Base-by-base conservation (phyloP, 2,888 invertebrate genomes). In the Cheilosia vulpina region DNA sequence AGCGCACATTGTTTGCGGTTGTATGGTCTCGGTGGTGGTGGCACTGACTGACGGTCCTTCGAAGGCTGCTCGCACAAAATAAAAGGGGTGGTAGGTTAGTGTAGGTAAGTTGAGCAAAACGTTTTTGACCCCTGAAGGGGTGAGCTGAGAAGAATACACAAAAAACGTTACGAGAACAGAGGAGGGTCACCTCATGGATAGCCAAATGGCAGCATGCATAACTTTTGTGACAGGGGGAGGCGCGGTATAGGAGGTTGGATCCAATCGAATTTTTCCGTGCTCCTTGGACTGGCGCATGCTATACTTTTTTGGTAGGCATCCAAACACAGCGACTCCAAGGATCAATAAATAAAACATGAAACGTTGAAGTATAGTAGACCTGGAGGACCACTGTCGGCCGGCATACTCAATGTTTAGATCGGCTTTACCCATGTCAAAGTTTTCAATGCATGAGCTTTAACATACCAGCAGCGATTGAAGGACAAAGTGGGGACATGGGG, bases 331-430 rank as follows among this genome's bases (percentile, higher is more conserved):
- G 38, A 58, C 66, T 66, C 55, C 19, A 45, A 53, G 66, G 68
- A 66, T 66, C 73, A 68, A 80, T 80, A 80, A 80, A 80, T 80
- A 73, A 80, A 66, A 73, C 66, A 80, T 80, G 58, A 73, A 62
- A 55, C 43, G 24, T 41, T 21, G 15, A 38, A 21, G 52, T 52
- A 68, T 52, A 68, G 62, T 53, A 34, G 62, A 24, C 69, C 53
- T 17, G n/a, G 43, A 31, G 27, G 73, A 65, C 58, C 13, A 5
- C 45, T 63, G 34, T 19, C 15, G 9, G 4, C 15, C 31, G 21
- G 45, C 13, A n/a, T 43, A 21, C 43, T 21, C 45, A 43, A 69
- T 57, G 58, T 38, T 47, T 43, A 21, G 43, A 15, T 27, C 15
- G 55, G 27, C 53, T 53, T 47, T 65, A 66, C 77, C 77, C 69